These are phyloP conservation scores for Indri indri DNA, from an alignment of 2,113 vertebrate species.

Conservation along the genomic window DNA sequence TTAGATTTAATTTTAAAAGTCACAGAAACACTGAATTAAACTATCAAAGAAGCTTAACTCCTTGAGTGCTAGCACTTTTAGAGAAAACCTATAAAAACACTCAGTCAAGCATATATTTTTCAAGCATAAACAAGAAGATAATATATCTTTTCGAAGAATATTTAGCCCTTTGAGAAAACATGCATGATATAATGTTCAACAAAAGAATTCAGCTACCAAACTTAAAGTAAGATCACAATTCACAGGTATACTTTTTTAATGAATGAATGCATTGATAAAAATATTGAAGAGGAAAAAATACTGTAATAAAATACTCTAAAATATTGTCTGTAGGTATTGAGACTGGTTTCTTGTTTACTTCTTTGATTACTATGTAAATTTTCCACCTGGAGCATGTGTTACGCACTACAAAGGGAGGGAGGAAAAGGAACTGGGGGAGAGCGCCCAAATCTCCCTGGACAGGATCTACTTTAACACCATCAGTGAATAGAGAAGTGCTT, in stretches of 20 bases:
- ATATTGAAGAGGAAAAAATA: background rate
- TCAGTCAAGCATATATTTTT: background rate
- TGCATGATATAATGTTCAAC: background rate
- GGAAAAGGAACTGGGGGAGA: background rate
- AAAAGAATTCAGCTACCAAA: background rate
- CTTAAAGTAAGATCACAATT: background rate
- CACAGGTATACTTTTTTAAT: background rate
- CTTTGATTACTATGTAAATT: background rate
- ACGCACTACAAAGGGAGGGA: background rate
- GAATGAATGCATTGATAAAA: constrained; percentile 23
- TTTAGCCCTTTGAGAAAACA: background rate
- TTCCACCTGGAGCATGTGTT: background rate
- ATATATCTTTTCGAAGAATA: background rate
- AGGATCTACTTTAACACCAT: background rate
- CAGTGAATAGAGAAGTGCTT: background rate
- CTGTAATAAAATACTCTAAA: background rate
- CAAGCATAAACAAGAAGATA: background rate
- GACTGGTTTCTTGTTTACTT: background rate
- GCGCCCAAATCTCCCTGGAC: background rate
- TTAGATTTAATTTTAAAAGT: constrained; percentile 14
- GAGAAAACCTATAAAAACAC: background rate
- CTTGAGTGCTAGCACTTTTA: background rate
- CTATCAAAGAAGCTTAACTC: background rate
- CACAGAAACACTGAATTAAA: background rate
- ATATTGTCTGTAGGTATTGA: background rate